Base-by-base conservation (phyloP, 2,888 invertebrate species). In the Gastrophysa polygoni region DNA sequence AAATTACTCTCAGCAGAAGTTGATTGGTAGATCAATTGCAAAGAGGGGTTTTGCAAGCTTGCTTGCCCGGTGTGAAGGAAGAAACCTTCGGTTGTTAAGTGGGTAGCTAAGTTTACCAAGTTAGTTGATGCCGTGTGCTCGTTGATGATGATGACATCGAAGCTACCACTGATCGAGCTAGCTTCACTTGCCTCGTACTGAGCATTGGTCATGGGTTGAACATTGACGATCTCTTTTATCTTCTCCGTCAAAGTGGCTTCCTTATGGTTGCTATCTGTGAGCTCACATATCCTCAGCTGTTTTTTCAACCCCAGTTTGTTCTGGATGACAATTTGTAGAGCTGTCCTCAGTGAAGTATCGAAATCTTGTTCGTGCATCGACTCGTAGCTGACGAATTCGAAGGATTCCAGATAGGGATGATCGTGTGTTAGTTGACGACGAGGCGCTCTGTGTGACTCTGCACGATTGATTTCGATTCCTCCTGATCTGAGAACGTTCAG, bases 381-480 rank as follows among this genome's bases (percentile, higher is more conserved):
- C 4, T 74, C 74, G 70, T 87, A 82, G 0, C 87, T 84, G 0
- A 86, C 77, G 71, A 88, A 88, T 38, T 77, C 73, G 71, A 85
- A 85, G 55, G 82, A 80, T 73, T 88, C 88, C 8, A 88, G 71
- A 1, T 85, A 78, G 1, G 88, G 86, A 0, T 83, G 80, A 16
- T 81, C 81, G 21, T 84, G 82, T 5, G 81, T 80, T 44, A 82
- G 82, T 58, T 79, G 80, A 38, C 84, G 51, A 20, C 80, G 80
- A 21, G 84, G 80, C 0, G 86, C 81, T 44, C 87, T 87, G 0
- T 83, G 85, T 0, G 85, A 85, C 71, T 85, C 86, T 4, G 88
- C 72, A n/a, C 86, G 87, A 43, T 83, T 82, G 1, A 89, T 83
- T 76, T 87, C 85, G 0, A 88, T 82, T 6, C 88, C 88, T 10